A percentile compares a stretch with the other conserved stretches of the same genome.
Conservation (phyloP, 2,113 vertebrate species). For the Marcusenius ussheri region DNA sequence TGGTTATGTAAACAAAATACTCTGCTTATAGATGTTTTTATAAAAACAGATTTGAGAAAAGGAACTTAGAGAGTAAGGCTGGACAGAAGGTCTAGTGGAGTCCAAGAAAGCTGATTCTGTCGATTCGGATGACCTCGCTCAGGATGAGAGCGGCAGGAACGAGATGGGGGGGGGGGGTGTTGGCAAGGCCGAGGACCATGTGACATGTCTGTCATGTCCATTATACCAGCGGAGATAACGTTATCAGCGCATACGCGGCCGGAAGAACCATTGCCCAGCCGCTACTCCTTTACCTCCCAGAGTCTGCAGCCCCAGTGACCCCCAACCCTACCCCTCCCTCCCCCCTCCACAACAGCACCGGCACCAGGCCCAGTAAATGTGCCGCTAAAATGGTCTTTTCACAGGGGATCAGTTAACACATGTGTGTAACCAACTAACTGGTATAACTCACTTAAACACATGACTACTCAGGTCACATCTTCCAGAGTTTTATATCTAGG, state of each 20-base stretch:
- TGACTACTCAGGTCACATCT: neutral
- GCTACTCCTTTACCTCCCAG: neutral
- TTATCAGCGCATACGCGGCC: neutral
- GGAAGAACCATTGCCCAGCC: neutral
- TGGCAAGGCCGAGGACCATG: neutral
- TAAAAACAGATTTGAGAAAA: neutral
- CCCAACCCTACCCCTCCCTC: neutral
- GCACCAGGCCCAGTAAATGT: neutral
- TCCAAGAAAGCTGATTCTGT: neutral
- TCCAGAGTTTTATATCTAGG: neutral
- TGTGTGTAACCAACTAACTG: neutral
- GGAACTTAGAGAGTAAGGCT: neutral
- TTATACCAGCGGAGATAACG: neutral
- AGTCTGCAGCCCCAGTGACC: neutral
- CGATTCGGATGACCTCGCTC: neutral
- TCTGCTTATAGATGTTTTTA: neutral
- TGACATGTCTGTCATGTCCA: neutral
- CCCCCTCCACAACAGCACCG: neutral
- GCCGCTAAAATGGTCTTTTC: neutral
- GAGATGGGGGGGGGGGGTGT: neutral
- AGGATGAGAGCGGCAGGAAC: neutral
- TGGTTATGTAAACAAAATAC: neutral
- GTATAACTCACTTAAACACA: neutral
- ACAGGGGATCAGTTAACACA: neutral
- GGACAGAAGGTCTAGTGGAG: neutral